Evolutionary conservation across 2,797 vertebrate genomes (phyloP).

Genomic region (Spinus olivaceus): DNA sequence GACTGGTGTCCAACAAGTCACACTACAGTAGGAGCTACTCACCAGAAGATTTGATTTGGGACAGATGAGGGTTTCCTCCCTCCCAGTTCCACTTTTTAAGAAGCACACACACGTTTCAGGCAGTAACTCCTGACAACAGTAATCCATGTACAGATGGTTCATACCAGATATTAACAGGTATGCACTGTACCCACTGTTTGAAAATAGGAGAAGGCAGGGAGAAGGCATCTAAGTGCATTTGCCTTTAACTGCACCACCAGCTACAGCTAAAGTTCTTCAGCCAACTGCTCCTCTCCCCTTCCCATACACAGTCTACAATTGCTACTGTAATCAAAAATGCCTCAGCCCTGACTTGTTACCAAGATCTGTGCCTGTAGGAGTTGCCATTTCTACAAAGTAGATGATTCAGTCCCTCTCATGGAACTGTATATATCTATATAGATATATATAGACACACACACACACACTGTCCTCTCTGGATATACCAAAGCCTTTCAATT

Average conservation of each 20-base stretch:
- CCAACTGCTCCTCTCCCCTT: neutral
- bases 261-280: neutral
- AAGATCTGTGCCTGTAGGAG: neutral
- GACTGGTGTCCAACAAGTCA: neutral
- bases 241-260: neutral
- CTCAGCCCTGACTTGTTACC: neutral
- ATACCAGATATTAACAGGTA: neutral
- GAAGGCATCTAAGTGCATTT: neutral
- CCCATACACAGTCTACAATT: neutral
- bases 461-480: neutral
- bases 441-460: accelerated
- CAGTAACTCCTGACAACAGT: neutral
- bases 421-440: neutral
- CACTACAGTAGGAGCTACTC: neutral
- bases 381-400: neutral
- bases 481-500: neutral
- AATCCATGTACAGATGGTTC: neutral
- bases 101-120: neutral
- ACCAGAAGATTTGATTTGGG: neutral
- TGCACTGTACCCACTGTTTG: accelerated
- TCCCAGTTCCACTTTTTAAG: neutral
- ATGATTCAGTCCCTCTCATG: neutral
- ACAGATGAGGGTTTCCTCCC: neutral
- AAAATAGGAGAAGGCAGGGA: neutral
- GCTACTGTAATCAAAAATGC: neutral